Evolutionary conservation across 1,140 invertebrate species (phyloP).

Genomic region (Heliothis subflexa): DNA sequence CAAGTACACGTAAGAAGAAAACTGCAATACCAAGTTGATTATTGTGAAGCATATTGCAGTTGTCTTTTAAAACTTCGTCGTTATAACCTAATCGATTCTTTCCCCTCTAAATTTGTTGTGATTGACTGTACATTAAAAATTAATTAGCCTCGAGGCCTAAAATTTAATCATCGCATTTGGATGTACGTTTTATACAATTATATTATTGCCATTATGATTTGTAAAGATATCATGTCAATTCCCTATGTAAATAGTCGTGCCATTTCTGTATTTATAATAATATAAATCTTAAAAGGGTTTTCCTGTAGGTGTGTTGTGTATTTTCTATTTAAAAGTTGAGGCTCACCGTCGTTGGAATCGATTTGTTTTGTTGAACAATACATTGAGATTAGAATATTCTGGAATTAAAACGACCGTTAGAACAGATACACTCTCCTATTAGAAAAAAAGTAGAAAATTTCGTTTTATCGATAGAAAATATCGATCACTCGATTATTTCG

Average conservation of each 20-base stretch:
- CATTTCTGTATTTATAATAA: conserved; percentile 70
- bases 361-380: conserved; percentile 36
- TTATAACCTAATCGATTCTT: neutral
- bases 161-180: conserved; percentile 42
- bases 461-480: neutral
- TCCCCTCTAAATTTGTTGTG: conserved; percentile 18
- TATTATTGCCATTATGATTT: conserved; percentile 55
- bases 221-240: conserved; percentile 79
- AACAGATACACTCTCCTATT: no score
- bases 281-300: conserved; percentile 66
- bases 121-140: conserved; percentile 49
- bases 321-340: conserved; percentile 62
- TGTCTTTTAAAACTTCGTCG: no score
- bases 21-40: no score
- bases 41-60: no score
- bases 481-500: neutral
- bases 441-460: neutral
- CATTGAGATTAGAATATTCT: neutral
- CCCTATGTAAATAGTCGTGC: conserved; percentile 83
- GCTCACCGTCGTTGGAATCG: conserved; percentile 48
- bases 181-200: conserved; percentile 45
- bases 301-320: conserved; percentile 70
- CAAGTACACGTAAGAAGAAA: no score
- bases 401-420: no score
- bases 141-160: conserved; percentile 59